A percentile compares a stretch with the other conserved stretches of the same genome.
phyloP scores from a whole-genome alignment of 1,140 invertebrate species.

The Solen grandis region DNA sequence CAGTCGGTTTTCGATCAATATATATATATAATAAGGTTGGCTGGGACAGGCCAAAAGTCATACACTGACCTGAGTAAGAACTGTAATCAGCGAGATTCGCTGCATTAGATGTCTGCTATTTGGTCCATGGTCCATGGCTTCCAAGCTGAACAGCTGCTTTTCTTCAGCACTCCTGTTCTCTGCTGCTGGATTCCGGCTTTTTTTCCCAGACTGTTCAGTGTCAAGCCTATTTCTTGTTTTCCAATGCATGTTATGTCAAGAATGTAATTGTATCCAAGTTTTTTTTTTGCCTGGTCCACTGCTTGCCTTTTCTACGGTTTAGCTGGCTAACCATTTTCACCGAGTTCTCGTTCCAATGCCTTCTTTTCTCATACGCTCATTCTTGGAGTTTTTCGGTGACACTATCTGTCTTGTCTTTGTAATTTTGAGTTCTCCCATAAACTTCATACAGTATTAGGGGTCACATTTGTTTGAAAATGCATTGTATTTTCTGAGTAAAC shows the following conservation, averaged over 20 bases:
- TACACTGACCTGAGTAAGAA: background rate
- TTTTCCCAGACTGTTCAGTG: background rate
- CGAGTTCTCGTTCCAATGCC: background rate
- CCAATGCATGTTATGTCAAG: conserved; percentile 40
- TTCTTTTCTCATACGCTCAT: background rate
- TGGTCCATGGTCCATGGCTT: conserved; percentile 59
- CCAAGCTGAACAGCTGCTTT: conserved; percentile 52
- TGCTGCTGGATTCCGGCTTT: background rate
- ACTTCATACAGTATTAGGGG: background rate
- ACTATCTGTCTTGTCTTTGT: background rate
- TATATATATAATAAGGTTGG: background rate
- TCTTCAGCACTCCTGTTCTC: background rate
- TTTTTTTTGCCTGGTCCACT: too few species aligned
- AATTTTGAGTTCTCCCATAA: background rate
- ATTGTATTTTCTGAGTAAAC: background rate
- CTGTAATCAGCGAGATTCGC: background rate
- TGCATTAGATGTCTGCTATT: conserved; percentile 71
- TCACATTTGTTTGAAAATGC: background rate
- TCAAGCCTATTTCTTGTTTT: background rate
- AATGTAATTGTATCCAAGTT: conserved; percentile 42
- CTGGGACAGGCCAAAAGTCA: background rate
- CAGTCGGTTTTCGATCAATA: background rate
- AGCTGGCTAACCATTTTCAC: conserved; percentile 43
- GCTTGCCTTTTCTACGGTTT: conserved; percentile 55
- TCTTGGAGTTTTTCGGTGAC: background rate